A percentile compares a stretch with the other conserved stretches of the same genome.
phyloP scores from a whole-genome alignment of 2,113 vertebrate species.

The Echinops telfairi region DNA sequence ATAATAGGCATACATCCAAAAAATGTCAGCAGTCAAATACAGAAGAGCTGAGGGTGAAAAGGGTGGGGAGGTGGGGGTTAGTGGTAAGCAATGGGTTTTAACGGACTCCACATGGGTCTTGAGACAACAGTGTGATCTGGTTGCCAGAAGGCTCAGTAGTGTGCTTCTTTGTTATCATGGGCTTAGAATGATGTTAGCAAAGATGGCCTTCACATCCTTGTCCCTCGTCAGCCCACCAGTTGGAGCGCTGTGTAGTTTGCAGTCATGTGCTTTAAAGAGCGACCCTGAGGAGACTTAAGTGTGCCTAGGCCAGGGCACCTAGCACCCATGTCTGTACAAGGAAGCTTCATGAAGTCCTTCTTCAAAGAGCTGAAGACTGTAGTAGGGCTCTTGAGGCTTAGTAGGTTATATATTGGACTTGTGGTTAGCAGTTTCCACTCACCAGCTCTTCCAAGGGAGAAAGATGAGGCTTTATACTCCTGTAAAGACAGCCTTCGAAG shows the following conservation, averaged over 20 bases:
- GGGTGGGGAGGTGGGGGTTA: not conserved
- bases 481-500: too few relatives aligned
- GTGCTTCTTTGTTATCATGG: not conserved
- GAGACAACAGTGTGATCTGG: not conserved
- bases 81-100: not conserved
- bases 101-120: too few relatives aligned
- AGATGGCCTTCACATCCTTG: not conserved
- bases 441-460: too few relatives aligned
- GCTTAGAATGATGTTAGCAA: not conserved
- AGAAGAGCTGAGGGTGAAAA: not conserved
- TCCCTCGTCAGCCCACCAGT: not conserved
- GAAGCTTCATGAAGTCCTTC: not conserved
- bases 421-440: too few relatives aligned
- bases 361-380: not conserved
- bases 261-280: not conserved
- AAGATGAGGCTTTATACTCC: too few relatives aligned
- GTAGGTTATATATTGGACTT: too few relatives aligned
- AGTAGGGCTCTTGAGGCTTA: too few relatives aligned
- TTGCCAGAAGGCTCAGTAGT: not conserved
- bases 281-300: not conserved
- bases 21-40: too few relatives aligned
- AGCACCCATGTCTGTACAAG: not conserved
- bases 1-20: not conserved
- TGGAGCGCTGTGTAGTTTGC: not conserved
- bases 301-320: too few relatives aligned